These are phyloP conservation scores for Lithophane semibrunnea DNA, from an alignment of 2,888 invertebrate genomes.

Conservation along the genomic window DNA sequence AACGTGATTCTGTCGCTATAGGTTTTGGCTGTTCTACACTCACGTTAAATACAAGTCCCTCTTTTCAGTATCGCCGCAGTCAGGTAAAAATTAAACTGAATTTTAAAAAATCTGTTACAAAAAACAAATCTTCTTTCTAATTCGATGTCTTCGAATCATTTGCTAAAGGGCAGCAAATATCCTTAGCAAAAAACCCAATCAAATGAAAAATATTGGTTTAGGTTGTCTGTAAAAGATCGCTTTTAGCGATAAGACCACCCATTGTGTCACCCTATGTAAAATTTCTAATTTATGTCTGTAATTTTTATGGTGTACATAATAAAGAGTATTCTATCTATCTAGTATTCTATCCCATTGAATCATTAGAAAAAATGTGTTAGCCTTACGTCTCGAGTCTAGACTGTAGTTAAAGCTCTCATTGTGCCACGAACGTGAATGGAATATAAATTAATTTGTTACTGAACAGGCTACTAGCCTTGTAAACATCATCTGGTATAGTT, in stretches of 20 bases:
- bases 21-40: neutral
- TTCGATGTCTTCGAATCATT: no score
- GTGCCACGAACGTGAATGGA: constrained; percentile 19
- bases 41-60: neutral
- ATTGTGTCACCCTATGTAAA: no score
- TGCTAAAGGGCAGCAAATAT: neutral
- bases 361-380: constrained; percentile 20
- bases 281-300: no score
- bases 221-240: no score
- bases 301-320: no score
- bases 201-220: neutral
- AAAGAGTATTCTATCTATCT: no score
- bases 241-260: no score
- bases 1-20: no score
- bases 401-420: constrained; percentile 37
- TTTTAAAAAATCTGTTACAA: neutral
- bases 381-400: constrained; percentile 31
- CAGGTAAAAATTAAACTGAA: neutral
- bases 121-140: neutral
- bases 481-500: neutral
- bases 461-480: neutral
- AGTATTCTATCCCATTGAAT: neutral
- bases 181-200: neutral
- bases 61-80: neutral
- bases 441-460: constrained; percentile 39